phyloP scores from a whole-genome alignment of 2,888 invertebrate species.

The Stegana nigrithorax region DNA sequence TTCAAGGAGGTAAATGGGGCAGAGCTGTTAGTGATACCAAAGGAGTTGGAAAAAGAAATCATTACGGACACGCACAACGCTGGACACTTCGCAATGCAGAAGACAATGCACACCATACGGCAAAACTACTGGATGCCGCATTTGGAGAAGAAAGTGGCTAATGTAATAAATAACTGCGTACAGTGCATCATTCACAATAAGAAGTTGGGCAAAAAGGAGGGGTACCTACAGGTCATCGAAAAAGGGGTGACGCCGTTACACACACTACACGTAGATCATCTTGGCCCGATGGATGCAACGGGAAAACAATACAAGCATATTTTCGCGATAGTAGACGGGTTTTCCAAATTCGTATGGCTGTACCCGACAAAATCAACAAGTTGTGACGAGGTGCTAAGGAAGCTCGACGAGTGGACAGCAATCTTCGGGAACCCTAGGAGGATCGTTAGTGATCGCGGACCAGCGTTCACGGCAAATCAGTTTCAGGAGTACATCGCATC shows the following conservation, averaged over 20 bases:
- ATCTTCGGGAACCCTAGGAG: conserved; percentile 6
- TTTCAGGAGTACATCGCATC: conserved; percentile 6
- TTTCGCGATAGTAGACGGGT: conserved; percentile 19
- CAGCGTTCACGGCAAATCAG: conserved; percentile 12
- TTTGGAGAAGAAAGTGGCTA: conserved; percentile 25
- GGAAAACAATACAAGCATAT: conserved; percentile 22
- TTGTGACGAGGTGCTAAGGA: conserved; percentile 5
- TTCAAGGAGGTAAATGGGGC: neutral
- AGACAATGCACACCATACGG: conserved; percentile 20
- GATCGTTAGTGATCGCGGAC: conserved; percentile 17
- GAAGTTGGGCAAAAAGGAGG: conserved; percentile 56
- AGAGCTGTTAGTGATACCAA: conserved; percentile 26
- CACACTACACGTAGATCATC: conserved; percentile 26
- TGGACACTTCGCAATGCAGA: conserved; percentile 27
- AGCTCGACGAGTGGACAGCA: conserved; percentile 3
- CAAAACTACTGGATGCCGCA: conserved; percentile 31
- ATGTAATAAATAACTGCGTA: conserved; percentile 29
- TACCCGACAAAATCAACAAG: conserved; percentile 1
- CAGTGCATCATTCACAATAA: conserved; percentile 27
- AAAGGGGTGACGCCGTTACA: conserved; percentile 50
- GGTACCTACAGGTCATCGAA: conserved; percentile 48
- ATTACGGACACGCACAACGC: conserved; percentile 25
- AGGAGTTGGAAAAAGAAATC: conserved; percentile 29
- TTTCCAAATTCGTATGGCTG: conserved; percentile 21
- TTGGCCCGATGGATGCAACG: conserved; percentile 18